Evolutionary conservation across 2,888 invertebrate genomes (phyloP).

Genomic region (Melangyna quadrimaculata): DNA sequence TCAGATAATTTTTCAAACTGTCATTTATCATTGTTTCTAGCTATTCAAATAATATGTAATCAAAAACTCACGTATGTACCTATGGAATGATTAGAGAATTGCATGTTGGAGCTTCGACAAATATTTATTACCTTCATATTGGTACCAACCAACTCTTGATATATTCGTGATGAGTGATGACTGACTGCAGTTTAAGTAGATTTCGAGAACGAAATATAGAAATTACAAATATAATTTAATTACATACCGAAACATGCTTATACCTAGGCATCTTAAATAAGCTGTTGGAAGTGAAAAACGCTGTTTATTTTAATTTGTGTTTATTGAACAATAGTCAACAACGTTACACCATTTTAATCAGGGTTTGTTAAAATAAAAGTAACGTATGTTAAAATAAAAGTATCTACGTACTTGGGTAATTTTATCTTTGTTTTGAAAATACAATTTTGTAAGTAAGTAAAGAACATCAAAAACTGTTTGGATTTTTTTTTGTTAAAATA

Average conservation of each 20-base stretch:
- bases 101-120: conserved; percentile 47
- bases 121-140: conserved; percentile 12
- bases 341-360: background rate
- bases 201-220: conserved; percentile 18
- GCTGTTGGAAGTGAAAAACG: conserved; percentile 28
- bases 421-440: no score
- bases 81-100: conserved; percentile 46
- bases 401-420: no score
- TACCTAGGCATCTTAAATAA: background rate
- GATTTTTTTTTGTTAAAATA: no score
- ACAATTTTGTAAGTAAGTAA: no score
- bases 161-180: background rate
- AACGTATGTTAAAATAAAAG: no score
- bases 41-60: conserved; percentile 51
- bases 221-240: background rate
- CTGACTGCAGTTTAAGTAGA: conserved; percentile 13
- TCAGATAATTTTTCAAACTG: conserved; percentile 42
- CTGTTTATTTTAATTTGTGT: conserved; percentile 1
- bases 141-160: background rate
- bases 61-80: conserved; percentile 24
- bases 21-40: conserved; percentile 43
- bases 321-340: background rate
- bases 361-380: background rate
- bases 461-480: no score
- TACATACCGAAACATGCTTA: no score